Evolutionary conservation across 2,113 vertebrate genomes (phyloP), one percentile per base, ranked within the genome.

Genomic region (Lepisosteus osseus): DNA sequence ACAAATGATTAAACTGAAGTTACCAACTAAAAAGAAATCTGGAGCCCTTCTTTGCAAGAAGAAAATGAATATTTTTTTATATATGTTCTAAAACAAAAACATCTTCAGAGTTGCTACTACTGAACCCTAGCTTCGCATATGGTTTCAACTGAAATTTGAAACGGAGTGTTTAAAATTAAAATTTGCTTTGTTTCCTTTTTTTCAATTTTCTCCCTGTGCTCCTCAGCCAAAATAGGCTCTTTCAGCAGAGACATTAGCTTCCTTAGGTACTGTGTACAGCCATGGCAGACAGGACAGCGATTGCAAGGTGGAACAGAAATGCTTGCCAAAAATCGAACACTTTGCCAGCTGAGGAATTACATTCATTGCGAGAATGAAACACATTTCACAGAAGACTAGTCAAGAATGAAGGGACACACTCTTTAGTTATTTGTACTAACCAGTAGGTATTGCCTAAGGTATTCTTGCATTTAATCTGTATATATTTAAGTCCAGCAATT

Each of bases 331-430:
- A 65, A 65, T 65, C 1, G 5, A 29, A 65, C 62, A 65, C 62
- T 65, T 29, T 43, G 29, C 62, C 17, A 65, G 17, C 29, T 65
- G n/a, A 65, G 62, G 13, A 41, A 65, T 65, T 7, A 29, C 41
- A 65, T 65, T 65, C 3, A 65, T 41, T 65, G 62, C 5, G 29
- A 65, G 5, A 6, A 17, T 40, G 29, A 65, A 65, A 65, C 11
- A 29, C 29, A 65, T 65, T 65, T 65, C 62, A 41, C 41, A 65
- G n/a, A 65, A 65, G 62, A 65, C 62, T 65, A 65, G 62, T 43
- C n/a, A 65, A 41, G 62, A 65, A 65, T 65, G 8, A 43, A 65
- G 41, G 6, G 17, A 8, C 62, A 65, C 62, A 43, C 17, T 65
- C 29, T 40, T 65, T 8, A 65, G 62, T 29, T 65, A 29, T 11